Base-by-base conservation (phyloP, 2,888 invertebrate genomes). In the Eulithis testata region DNA sequence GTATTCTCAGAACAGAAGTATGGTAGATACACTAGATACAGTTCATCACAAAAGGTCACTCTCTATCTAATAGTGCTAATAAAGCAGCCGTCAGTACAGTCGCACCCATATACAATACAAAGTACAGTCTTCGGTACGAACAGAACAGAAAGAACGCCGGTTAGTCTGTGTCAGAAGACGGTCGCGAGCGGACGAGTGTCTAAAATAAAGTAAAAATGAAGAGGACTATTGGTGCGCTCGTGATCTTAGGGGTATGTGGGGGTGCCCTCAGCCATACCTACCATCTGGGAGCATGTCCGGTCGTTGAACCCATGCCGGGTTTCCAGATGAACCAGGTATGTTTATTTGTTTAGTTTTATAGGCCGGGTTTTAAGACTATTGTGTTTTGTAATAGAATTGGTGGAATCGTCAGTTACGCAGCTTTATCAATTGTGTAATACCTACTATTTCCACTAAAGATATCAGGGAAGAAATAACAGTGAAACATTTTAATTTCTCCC, bases 241-340 rank as follows among this genome's bases (percentile, higher is more conserved):
- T 87, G 67, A 68, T 89, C 55, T 69, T 88, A 36, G 82, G 84
- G 52, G 43, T 88, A 43, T 81, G 85, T 65, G 88, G 86, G 12
- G 83, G 86, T 56, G 90, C 77, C 0, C 65, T 82, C 6, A 91
- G 94, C 5, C 97, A 97, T 80, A 94, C 95, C 0, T 96, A 97
- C 82, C 96, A 96, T 76, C 87, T 96, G 72, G 97, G 97, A 12
- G 90, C 91, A 11, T 97, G 97, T 78, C 97, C 97, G 0, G 81
- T 94, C 8, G 96, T 97, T 2, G 96, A 96, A 73, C 96, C 97
- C 0, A 94, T 96, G 94, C 87, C 93, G 0, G 94, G 94, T 61
- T 97, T 97, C 81, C 94, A 96, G 66, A 97, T 97, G 95, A 95
- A 94, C 70, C 94, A 92, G 94, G 97, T 97, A 91, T 91, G 90